Evolutionary conservation across 2,113 vertebrate genomes (phyloP).

Genomic region (Onychostruthus taczanowskii): DNA sequence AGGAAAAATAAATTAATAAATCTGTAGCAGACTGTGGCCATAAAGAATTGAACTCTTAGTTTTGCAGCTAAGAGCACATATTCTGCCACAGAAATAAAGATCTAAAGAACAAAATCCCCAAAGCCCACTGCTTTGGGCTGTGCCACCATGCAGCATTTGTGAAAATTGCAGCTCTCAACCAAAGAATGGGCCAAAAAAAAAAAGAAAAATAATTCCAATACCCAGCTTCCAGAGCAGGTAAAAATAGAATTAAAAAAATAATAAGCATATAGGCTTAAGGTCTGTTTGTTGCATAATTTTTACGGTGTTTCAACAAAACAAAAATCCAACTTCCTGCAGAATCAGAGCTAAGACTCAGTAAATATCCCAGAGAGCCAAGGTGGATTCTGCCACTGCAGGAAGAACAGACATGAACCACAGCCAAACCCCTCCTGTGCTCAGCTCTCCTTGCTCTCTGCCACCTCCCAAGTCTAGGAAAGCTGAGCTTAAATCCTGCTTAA

Average conservation of each 20-base stretch:
- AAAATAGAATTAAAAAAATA: background rate
- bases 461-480: background rate
- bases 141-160: background rate
- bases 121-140: background rate
- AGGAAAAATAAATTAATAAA: background rate
- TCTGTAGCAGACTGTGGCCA: background rate
- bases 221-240: background rate
- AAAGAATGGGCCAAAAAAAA: background rate
- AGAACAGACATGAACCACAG: background rate
- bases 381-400: background rate
- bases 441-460: accelerated
- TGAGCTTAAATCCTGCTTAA: background rate
- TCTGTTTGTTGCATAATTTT: background rate
- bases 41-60: background rate
- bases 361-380: accelerated
- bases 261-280: background rate
- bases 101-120: background rate
- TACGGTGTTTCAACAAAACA: background rate
- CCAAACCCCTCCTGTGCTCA: background rate
- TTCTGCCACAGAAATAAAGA: background rate
- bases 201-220: background rate
- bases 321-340: background rate
- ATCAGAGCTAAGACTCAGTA: background rate
- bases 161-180: background rate
- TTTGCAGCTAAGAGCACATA: background rate